Conservation (phyloP, 2,888 invertebrate genomes). For the Pheosia tremula region DNA sequence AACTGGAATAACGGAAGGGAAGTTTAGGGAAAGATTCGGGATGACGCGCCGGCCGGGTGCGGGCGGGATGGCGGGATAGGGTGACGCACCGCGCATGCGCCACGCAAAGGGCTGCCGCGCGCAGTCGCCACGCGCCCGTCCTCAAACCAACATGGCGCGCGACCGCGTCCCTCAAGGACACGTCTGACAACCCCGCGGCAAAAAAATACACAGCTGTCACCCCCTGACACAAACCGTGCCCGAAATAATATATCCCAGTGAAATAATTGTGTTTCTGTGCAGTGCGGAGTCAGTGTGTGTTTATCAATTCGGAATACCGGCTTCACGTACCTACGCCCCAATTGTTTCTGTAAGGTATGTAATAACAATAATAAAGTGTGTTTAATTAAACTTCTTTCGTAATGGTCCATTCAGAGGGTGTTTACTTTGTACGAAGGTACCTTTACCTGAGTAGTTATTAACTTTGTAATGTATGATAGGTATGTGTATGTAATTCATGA, state of each 20-base stretch:
- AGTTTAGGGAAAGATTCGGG: slow-evolving; percentile 29
- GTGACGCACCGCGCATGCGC: slow-evolving; percentile 76
- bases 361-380: slow-evolving; percentile 55
- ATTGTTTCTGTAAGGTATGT: slow-evolving; percentile 71
- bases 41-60: slow-evolving; percentile 36
- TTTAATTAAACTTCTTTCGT: slow-evolving; percentile 29
- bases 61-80: slow-evolving; percentile 53
- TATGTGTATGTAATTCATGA: slow-evolving; percentile 25
- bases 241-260: slow-evolving; percentile 41
- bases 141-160: slow-evolving; percentile 74
- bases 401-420: slow-evolving; percentile 34
- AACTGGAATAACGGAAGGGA: slow-evolving; percentile 11
- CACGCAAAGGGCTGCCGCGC: slow-evolving; percentile 67
- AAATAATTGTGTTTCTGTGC: slow-evolving; percentile 42
- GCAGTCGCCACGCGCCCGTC: slow-evolving; percentile 82
- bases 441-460: neutral
- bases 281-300: slow-evolving; percentile 57
- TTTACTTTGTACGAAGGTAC: slow-evolving; percentile 24
- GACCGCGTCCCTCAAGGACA: slow-evolving; percentile 72
- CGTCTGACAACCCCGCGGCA: slow-evolving; percentile 69
- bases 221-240: slow-evolving; percentile 34
- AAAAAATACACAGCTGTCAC: slow-evolving; percentile 48
- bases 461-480: neutral
- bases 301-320: slow-evolving; percentile 64
- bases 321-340: slow-evolving; percentile 41